phyloP scores from a whole-genome alignment of 2,797 vertebrate genomes.

The Argentina silus region DNA sequence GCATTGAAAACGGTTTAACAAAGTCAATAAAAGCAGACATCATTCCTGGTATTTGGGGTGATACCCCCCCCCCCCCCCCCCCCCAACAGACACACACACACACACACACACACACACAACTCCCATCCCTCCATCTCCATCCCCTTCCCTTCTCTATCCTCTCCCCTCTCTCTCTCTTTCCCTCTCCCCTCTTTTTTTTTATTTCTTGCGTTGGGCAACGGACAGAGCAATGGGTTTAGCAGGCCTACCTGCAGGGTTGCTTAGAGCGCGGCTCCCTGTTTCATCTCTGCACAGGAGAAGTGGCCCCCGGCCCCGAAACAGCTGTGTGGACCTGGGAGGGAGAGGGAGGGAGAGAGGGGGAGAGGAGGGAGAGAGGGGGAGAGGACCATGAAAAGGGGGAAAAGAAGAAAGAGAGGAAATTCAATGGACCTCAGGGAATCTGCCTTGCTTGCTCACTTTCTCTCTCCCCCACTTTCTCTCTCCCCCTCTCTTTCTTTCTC shows the following conservation, averaged over 20 bases:
- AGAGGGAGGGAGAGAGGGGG: constrained; percentile 47
- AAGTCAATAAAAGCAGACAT: constrained; percentile 87
- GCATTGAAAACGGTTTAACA: constrained; percentile 85
- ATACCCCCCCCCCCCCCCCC: constrained; percentile 29
- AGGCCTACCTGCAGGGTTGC: constrained; percentile 82
- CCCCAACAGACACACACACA: too few species aligned
- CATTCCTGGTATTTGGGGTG: constrained; percentile 72
- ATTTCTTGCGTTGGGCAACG: constrained; percentile 63
- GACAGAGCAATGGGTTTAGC: constrained; percentile 79
- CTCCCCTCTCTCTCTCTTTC: constrained; percentile 23
- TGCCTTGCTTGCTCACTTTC: constrained; percentile 27
- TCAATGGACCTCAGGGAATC: constrained; percentile 74
- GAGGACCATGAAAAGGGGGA: constrained; percentile 74
- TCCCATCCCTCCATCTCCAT: constrained; percentile 39
- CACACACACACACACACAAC: not conserved
- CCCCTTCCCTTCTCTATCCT: constrained; percentile 38
- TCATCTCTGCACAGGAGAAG: constrained; percentile 83
- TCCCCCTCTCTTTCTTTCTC: constrained; percentile 26
- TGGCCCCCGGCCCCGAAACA: constrained; percentile 75
- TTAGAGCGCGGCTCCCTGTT: constrained; percentile 77
- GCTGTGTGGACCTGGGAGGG: constrained; percentile 79
- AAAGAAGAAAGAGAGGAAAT: constrained; percentile 75
- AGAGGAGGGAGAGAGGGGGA: constrained; percentile 40
- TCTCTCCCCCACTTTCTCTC: constrained; percentile 39
- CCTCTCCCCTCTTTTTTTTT: constrained; percentile 49